These are phyloP conservation scores for Artemia sp. DNA, from an alignment of 2,888 invertebrate genomes.

Conservation along the genomic window DNA sequence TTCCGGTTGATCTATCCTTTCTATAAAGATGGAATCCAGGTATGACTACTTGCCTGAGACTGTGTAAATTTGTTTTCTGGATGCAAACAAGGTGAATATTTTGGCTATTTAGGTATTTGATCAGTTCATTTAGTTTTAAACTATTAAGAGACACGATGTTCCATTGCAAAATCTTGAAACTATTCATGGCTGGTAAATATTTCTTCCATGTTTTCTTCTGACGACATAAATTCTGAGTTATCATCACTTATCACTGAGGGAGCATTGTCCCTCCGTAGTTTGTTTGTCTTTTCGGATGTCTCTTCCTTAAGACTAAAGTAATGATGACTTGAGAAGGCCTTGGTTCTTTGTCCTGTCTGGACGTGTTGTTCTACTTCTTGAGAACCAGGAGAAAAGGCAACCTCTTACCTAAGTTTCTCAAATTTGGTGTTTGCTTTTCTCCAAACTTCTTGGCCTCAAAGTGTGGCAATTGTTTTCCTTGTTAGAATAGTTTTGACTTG, in stretches of 20 bases:
- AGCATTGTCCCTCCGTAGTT: too few species aligned
- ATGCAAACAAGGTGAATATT: neutral
- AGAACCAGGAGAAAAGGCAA: slow-evolving; percentile 2
- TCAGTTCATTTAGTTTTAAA: neutral
- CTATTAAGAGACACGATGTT: neutral
- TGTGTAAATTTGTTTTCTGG: neutral
- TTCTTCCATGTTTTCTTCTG: too few species aligned
- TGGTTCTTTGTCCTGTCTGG: too few species aligned
- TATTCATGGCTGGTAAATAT: too few species aligned
- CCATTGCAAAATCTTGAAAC: too few species aligned
- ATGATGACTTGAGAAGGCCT: too few species aligned
- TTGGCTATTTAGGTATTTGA: neutral
- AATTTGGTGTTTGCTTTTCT: neutral
- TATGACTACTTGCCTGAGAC: neutral
- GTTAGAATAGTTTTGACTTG: neutral
- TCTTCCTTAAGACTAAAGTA: too few species aligned
- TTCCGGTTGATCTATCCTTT: too few species aligned
- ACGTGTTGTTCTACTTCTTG: neutral
- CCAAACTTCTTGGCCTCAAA: neutral
- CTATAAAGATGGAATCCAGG: neutral
- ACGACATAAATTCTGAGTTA: too few species aligned
- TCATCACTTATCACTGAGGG: neutral
- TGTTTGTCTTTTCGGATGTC: too few species aligned
- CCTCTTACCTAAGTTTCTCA: neutral
- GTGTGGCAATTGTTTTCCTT: too few species aligned